Percentiles rank a stretch among this genome's conserved stretches.
Conservation (phyloP, 2,113 vertebrate species). For the Benitochromis conjunctus region DNA sequence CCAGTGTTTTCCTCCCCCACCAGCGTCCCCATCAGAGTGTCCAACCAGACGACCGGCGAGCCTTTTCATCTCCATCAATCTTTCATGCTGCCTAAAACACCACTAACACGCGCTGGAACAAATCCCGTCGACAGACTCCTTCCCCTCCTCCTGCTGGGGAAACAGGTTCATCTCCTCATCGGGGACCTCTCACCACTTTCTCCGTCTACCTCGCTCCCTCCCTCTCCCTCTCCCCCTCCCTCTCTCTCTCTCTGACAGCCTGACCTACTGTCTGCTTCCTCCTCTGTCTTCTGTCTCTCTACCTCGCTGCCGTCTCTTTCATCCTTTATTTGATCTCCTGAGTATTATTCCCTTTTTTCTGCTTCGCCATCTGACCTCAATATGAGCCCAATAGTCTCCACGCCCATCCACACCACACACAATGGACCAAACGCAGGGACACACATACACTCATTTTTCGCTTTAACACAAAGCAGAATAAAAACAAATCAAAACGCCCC, state of each 20-base stretch:
- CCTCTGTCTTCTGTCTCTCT: not conserved
- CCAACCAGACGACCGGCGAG: not conserved
- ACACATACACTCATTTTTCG: not conserved
- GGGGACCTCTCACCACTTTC: conserved; percentile 12
- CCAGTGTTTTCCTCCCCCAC: not conserved
- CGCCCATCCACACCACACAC: not conserved
- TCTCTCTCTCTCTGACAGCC: not conserved
- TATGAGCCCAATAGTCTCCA: conserved; percentile 19
- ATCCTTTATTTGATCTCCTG: conserved; percentile 45
- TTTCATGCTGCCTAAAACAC: conserved; percentile 39
- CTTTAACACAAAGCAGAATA: not conserved
- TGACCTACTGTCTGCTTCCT: conserved; percentile 10
- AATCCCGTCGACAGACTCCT: not conserved
- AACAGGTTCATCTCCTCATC: conserved; percentile 20
- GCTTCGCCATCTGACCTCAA: conserved; percentile 25
- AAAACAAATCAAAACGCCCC: not conserved
- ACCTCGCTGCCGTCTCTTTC: conserved; percentile 14
- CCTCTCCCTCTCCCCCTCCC: not conserved
- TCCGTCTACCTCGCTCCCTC: not conserved
- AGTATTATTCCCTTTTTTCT: not conserved
- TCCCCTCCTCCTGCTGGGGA: conserved; percentile 3
- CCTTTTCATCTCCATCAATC: conserved; percentile 40
- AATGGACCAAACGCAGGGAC: fast-evolving
- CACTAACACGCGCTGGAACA: not conserved
- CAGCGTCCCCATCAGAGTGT: not conserved